Evolutionary conservation across 1,140 invertebrate genomes (phyloP).

Genomic region (Sinonovacula constricta): DNA sequence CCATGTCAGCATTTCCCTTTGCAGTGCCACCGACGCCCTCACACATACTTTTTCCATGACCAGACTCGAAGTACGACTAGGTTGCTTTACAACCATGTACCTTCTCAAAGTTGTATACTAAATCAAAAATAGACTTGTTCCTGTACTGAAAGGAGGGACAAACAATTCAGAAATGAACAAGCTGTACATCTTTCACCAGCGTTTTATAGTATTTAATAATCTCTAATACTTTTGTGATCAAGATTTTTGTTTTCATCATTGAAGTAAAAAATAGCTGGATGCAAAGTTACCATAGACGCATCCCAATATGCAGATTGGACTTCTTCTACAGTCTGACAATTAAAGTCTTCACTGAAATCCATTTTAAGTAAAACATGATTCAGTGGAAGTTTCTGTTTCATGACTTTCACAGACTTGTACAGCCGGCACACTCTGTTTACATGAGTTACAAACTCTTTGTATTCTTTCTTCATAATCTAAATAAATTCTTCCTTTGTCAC

Average conservation of each 20-base stretch:
- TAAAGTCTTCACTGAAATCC: conserved; percentile 56
- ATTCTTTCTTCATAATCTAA: neutral
- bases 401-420: neutral
- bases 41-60: neutral
- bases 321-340: conserved; percentile 42
- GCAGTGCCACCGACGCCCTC: no score
- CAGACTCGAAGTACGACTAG: neutral
- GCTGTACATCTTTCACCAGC: neutral
- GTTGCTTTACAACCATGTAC: neutral
- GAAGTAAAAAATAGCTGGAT: conserved; percentile 34
- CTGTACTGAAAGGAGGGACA: neutral
- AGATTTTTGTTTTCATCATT: neutral
- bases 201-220: neutral
- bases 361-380: conserved; percentile 22
- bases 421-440: neutral
- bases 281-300: conserved; percentile 14
- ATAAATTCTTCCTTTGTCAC: neutral
- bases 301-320: conserved; percentile 55
- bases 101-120: neutral
- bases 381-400: neutral
- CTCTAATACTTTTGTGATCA: neutral
- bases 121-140: conserved; percentile 1
- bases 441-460: neutral
- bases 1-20: conserved; percentile 3
- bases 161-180: neutral